Conservation (phyloP, 2,888 invertebrate genomes). For the Aspidiotus rigidus region DNA sequence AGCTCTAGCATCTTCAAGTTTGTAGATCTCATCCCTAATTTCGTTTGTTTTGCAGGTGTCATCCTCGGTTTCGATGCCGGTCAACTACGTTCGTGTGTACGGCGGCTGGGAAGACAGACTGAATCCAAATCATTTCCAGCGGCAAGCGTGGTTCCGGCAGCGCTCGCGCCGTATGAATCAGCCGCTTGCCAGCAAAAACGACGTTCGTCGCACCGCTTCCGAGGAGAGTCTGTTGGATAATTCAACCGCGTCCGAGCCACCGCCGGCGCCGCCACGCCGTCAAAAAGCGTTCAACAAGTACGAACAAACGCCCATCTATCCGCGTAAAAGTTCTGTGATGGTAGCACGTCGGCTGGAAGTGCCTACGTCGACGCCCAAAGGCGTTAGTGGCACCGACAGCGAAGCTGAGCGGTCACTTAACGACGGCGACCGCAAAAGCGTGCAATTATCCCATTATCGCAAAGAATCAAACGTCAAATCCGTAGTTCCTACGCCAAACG, state of each 20-base stretch:
- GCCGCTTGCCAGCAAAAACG: constrained; percentile 37
- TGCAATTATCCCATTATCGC: constrained; percentile 37
- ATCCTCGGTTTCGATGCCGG: constrained; percentile 45
- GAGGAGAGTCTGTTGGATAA: constrained; percentile 43
- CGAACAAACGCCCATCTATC: constrained; percentile 30
- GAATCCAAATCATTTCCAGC: constrained; percentile 43
- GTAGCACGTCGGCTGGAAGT: constrained; percentile 12
- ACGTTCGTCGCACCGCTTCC: constrained; percentile 43
- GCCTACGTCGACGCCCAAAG: constrained; percentile 8
- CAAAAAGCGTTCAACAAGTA: constrained; percentile 25
- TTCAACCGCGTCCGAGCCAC: constrained; percentile 37
- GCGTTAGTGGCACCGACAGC: constrained; percentile 8
- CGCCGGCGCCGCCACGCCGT: constrained; percentile 34
- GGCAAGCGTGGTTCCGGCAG: constrained; percentile 48
- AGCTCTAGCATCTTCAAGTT: too few relatives aligned
- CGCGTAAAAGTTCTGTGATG: constrained; percentile 11
- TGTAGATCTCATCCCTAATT: background rate
- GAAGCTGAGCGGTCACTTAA: constrained; percentile 25
- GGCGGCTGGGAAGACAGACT: constrained; percentile 54
- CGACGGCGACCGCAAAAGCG: constrained; percentile 6
- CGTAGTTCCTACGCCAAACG: constrained; percentile 14
- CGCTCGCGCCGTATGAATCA: constrained; percentile 41
- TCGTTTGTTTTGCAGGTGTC: constrained; percentile 38
- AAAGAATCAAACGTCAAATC: constrained; percentile 22
- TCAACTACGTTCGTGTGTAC: constrained; percentile 55